A percentile compares a stretch with the other conserved stretches of the same genome.
These are phyloP conservation scores for Acestrorhynchus altus DNA, from an alignment of 2,797 vertebrate genomes.

Conservation along the genomic window DNA sequence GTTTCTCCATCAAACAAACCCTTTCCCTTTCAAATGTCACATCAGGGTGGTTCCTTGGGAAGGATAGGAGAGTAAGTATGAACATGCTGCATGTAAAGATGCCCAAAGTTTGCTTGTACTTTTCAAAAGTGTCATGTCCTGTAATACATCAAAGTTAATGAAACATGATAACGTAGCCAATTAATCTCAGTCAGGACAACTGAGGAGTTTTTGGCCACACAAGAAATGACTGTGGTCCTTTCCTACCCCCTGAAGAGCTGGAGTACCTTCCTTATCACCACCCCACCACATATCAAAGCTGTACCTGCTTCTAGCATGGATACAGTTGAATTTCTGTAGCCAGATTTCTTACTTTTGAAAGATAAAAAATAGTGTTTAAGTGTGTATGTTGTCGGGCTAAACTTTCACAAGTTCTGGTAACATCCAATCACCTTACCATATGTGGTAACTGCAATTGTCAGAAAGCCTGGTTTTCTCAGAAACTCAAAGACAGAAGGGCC, in stretches of 20 bases:
- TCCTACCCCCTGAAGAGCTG: not conserved
- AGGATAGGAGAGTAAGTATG: not conserved
- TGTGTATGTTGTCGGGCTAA: no score
- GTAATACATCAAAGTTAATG: constrained; percentile 12
- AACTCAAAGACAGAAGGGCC: no score
- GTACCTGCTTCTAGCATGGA: constrained; percentile 17
- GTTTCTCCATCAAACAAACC: no score
- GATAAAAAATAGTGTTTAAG: no score
- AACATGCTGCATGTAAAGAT: not conserved
- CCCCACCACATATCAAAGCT: not conserved
- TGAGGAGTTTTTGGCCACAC: not conserved
- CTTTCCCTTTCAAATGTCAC: not conserved
- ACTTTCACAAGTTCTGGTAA: no score
- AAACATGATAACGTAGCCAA: constrained; percentile 10
- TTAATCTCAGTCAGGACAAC: constrained; percentile 5
- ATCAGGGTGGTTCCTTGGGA: not conserved
- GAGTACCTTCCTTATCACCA: not conserved
- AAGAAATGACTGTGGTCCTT: not conserved
- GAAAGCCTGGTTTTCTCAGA: no score
- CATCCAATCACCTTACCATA: no score
- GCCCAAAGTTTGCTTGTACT: not conserved
- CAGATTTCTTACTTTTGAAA: not conserved
- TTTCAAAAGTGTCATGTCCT: constrained; percentile 1
- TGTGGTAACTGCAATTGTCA: no score
- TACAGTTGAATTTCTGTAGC: constrained; percentile 5